These are phyloP conservation scores for Epinephelus lanceolatus DNA, from an alignment of 2,113 vertebrate genomes.

Conservation along the genomic window DNA sequence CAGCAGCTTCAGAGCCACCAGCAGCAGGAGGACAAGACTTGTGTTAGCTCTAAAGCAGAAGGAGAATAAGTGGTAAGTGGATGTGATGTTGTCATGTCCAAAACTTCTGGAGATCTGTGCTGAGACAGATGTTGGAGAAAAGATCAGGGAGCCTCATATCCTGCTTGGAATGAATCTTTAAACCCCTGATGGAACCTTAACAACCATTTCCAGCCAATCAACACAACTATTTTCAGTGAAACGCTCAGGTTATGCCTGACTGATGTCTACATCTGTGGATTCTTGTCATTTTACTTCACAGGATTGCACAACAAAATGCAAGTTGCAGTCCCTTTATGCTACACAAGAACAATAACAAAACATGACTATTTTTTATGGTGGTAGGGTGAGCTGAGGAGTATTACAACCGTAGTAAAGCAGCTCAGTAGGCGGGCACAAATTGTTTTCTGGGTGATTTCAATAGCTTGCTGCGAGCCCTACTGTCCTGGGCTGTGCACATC, in stretches of 20 bases:
- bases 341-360: too few species aligned
- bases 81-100: background rate
- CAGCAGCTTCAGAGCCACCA: background rate
- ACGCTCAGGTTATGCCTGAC: background rate
- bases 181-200: background rate
- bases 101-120: background rate
- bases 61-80: background rate
- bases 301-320: too few species aligned
- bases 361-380: too few species aligned
- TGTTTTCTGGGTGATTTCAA: too few species aligned
- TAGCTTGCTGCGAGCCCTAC: too few species aligned
- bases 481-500: too few species aligned
- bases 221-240: background rate
- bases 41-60: background rate
- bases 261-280: background rate
- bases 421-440: too few species aligned
- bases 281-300: background rate
- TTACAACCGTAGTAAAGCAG: too few species aligned
- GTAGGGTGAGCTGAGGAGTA: too few species aligned
- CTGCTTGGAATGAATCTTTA: background rate
- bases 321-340: too few species aligned
- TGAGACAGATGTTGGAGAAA: slow-evolving; percentile 12
- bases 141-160: background rate
- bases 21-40: background rate
- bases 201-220: background rate